Base-by-base conservation (phyloP, 2,797 vertebrate genomes). In the Ispidina lecontei region DNA sequence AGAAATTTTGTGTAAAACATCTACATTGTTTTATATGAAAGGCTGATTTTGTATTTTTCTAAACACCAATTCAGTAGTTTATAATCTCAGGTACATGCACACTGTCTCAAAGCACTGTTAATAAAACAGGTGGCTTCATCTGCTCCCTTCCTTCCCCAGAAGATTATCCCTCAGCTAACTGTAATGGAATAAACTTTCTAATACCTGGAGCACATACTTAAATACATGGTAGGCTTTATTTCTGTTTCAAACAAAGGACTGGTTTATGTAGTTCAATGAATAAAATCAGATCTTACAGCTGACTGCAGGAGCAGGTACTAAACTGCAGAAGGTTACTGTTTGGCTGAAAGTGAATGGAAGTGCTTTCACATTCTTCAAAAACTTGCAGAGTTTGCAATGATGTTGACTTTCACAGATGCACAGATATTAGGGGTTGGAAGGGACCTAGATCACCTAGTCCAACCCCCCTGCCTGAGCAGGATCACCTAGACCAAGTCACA, bases 281-380 rank as follows among this genome's bases (percentile, higher is more conserved):
- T 68, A 82, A 78, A 78, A 73, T 51, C 12, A 58, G 44, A 5
- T 56, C 60, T 60, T 78, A 62, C 20, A 84, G 6, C 35, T 56
- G 71, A 59, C 68, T 79, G 54, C 60, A 52, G 20, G 19, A 28
- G 39, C 0, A 5, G 59, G 7, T 44, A 55, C 39, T 78, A 65
- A 89, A 84, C 49, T 70, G 47, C 81, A 73, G 60, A 96, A 70
- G 20, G 56, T 59, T 73, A 94, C 37, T 75, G 12, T 73, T 87
- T 41, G 62, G 87, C 75, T 71, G 52, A 86, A 84, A 71, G 54
- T 72, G 80, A 95, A 33, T 82, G 20, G 82, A 97, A 90, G 4
- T 92, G 67, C 64, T 85, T 41, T 54, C 62, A 55, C 31, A 54
- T 62, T 90, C 75, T 94, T 86, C 29, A 92, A 87, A 91, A 84